phyloP scores from a whole-genome alignment of 2,797 vertebrate genomes.

The Pangasius sanitwongsei region DNA sequence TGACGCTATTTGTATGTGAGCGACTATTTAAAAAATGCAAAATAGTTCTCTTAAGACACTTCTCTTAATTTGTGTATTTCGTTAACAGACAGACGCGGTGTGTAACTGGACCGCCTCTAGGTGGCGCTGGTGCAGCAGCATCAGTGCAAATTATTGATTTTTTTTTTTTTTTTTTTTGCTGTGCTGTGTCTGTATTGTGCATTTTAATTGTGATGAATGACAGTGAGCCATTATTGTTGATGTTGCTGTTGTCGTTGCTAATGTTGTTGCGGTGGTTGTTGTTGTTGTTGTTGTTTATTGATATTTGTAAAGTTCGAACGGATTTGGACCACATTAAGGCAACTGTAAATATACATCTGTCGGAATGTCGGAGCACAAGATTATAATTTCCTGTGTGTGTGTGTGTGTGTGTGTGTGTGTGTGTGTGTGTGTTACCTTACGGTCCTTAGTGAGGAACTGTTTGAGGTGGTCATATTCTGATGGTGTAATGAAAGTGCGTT shows the following conservation, averaged over 20 bases:
- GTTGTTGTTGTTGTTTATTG: neutral
- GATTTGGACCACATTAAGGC: neutral
- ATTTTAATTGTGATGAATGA: neutral
- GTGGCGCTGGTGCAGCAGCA: neutral
- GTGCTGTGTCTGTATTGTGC: neutral
- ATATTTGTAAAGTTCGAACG: neutral
- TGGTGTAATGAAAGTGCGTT: conserved; percentile 65
- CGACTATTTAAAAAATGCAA: no score
- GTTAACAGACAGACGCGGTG: neutral
- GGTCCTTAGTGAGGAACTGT: conserved; percentile 86
- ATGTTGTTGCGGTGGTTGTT: neutral
- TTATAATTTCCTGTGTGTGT: neutral
- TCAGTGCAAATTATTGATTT: neutral
- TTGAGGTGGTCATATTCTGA: conserved; percentile 75
- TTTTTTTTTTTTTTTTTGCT: neutral
- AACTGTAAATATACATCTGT: no score
- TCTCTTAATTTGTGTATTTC: neutral
- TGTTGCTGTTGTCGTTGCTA: neutral
- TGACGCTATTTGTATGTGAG: neutral
- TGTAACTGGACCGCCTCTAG: neutral
- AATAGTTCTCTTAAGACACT: no score
- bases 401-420: conserved; percentile 14
- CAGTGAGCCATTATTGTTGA: no score
- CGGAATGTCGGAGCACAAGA: neutral
- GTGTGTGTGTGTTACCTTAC: conserved; percentile 75